Conservation (phyloP, 2,888 invertebrate species). For the Gymnocheta viridis region DNA sequence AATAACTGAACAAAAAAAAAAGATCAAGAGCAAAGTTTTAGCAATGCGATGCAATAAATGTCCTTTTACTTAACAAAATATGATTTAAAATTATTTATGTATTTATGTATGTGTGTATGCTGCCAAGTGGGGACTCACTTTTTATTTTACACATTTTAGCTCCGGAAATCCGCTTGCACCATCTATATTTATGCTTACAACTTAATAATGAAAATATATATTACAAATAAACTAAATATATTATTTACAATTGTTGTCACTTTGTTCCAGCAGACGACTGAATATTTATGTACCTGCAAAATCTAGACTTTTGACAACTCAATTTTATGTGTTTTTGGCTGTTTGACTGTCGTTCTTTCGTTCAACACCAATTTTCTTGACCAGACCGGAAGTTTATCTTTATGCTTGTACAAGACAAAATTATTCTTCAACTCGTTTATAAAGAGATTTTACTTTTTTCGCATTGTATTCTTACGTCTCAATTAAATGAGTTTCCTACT, state of each 20-base stretch:
- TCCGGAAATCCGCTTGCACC: constrained; percentile 66
- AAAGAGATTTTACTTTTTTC: constrained; percentile 5
- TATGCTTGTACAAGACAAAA: constrained; percentile 53
- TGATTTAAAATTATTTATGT: constrained; percentile 3
- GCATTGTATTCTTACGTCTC: constrained; percentile 7
- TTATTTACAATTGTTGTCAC: constrained; percentile 52
- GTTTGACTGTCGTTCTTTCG: neutral
- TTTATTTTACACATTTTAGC: constrained; percentile 48
- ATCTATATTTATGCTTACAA: constrained; percentile 46
- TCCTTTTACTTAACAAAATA: constrained; percentile 22
- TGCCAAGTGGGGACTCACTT: constrained; percentile 47
- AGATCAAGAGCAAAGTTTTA: neutral
- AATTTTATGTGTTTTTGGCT: constrained; percentile 58
- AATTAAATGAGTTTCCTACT: constrained; percentile 62
- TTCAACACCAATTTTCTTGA: constrained; percentile 38
- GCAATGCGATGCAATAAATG: neutral
- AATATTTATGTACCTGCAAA: constrained; percentile 62
- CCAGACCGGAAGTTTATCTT: constrained; percentile 63
- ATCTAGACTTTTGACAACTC: constrained; percentile 67
- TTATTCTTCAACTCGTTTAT: constrained; percentile 53
- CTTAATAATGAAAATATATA: constrained; percentile 39
- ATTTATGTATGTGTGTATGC: neutral
- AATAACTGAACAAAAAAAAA: neutral
- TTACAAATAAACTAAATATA: constrained; percentile 45
- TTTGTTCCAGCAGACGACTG: constrained; percentile 2